phyloP scores from a whole-genome alignment of 2,888 invertebrate species.

The Mythimna ferrago region DNA sequence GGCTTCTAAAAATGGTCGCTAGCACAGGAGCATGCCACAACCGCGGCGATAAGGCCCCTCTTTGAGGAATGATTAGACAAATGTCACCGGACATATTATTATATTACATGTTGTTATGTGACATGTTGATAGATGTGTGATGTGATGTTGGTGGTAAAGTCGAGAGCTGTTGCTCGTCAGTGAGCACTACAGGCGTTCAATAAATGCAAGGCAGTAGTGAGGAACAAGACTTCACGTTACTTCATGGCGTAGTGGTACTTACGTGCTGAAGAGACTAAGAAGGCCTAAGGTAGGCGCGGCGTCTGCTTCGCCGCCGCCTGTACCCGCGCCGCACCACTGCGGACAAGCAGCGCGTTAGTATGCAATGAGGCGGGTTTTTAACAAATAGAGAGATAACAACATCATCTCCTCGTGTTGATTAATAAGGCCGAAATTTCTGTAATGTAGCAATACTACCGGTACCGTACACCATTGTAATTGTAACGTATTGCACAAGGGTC shows the following conservation, averaged over 20 bases:
- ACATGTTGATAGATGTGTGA: no score
- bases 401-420: no score
- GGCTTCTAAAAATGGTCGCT: not conserved
- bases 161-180: no score
- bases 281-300: conserved; percentile 25
- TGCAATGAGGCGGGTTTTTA: not conserved
- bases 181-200: not conserved
- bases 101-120: no score
- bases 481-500: no score
- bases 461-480: no score
- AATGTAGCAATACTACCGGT: no score
- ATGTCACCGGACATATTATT: no score
- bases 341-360: not conserved
- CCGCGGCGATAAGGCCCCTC: no score
- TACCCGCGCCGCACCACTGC: conserved; percentile 19
- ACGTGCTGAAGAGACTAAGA: conserved; percentile 36
- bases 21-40: not conserved
- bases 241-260: not conserved
- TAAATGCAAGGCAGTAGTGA: not conserved
- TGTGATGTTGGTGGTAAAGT: no score
- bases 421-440: no score
- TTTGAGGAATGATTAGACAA: no score
- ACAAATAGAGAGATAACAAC: not conserved
- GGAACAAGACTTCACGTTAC: not conserved
- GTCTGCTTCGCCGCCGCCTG: not conserved